A percentile compares a stretch with the other conserved stretches of the same genome.
These are phyloP conservation scores for Tachysurus vachellii DNA, from an alignment of 2,113 vertebrate genomes.

Conservation along the genomic window DNA sequence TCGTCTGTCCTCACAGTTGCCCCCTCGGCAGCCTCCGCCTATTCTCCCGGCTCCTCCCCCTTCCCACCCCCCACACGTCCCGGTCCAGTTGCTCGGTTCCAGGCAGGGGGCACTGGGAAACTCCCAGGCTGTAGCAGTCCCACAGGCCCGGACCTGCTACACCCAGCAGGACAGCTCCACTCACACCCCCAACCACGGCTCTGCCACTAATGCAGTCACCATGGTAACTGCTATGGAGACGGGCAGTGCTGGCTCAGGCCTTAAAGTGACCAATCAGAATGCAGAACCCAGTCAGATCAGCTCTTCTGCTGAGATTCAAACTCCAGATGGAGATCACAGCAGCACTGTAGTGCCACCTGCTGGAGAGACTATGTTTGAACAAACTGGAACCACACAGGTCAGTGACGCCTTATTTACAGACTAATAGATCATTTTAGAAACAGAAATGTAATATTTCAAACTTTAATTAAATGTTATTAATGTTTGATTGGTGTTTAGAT, in stretches of 20 bases:
- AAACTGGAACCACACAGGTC: constrained; percentile 51
- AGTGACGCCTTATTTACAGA: background rate
- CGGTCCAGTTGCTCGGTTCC: constrained; percentile 92
- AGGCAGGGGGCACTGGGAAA: constrained; percentile 84
- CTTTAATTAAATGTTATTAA: background rate
- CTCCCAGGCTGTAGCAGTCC: constrained; percentile 83
- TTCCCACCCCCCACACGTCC: constrained; percentile 82
- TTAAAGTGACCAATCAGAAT: constrained; percentile 65
- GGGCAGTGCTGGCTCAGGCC: constrained; percentile 64
- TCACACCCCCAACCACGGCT: constrained; percentile 37
- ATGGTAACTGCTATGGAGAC: constrained; percentile 69
- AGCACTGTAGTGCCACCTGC: constrained; percentile 28
- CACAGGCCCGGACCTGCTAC: constrained; percentile 72
- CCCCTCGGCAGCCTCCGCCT: constrained; percentile 72
- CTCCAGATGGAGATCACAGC: constrained; percentile 42
- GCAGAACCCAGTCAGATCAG: constrained; percentile 34
- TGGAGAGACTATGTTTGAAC: constrained; percentile 51
- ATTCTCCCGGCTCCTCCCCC: constrained; percentile 77
- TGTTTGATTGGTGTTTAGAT: background rate
- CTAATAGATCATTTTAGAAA: background rate
- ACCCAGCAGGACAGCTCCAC: constrained; percentile 62
- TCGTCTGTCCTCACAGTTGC: constrained; percentile 71
- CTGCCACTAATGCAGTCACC: constrained; percentile 60
- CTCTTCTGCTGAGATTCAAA: constrained; percentile 27
- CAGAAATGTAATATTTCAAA: background rate